phyloP scores from a whole-genome alignment of 2,888 invertebrate species.

The Euproctis similis region DNA sequence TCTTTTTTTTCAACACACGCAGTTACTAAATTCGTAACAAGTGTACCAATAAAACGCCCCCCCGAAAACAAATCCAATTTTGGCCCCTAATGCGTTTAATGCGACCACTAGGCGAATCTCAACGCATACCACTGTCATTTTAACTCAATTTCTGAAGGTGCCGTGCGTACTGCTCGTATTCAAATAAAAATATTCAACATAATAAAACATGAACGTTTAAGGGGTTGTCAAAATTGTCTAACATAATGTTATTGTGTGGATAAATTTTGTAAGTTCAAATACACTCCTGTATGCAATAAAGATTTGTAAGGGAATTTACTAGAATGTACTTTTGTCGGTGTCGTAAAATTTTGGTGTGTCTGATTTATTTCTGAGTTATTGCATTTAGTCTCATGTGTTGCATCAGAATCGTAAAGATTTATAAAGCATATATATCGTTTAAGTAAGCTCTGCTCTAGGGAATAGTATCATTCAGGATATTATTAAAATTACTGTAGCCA shows the following conservation, averaged over 20 bases:
- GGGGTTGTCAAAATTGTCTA: slow-evolving; percentile 59
- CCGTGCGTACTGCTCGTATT: slow-evolving; percentile 34
- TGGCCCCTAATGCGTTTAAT: slow-evolving; percentile 70
- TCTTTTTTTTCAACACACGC: slow-evolving; percentile 52
- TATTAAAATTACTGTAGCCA: neutral
- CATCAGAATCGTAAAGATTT: slow-evolving; percentile 16
- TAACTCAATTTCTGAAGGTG: slow-evolving; percentile 70
- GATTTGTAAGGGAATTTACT: slow-evolving; percentile 43
- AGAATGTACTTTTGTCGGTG: slow-evolving; percentile 32
- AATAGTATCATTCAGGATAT: slow-evolving; percentile 1
- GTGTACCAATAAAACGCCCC: slow-evolving; percentile 71
- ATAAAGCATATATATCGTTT: slow-evolving; percentile 18
- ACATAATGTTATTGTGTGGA: slow-evolving; percentile 43
- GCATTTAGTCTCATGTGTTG: slow-evolving; percentile 23
- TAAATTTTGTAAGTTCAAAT: slow-evolving; percentile 50
- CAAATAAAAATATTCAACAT: slow-evolving; percentile 65
- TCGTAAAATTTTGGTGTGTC: slow-evolving; percentile 28
- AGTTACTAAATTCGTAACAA: slow-evolving; percentile 65
- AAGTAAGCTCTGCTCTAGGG: slow-evolving; percentile 6
- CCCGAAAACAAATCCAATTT: slow-evolving; percentile 72
- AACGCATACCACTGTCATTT: slow-evolving; percentile 74
- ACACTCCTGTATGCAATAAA: slow-evolving; percentile 60
- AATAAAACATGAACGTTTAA: slow-evolving; percentile 63
- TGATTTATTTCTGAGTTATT: too few species aligned
- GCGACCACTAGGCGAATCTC: slow-evolving; percentile 73